Evolutionary conservation across 2,113 vertebrate genomes (phyloP), one percentile per base, ranked within the genome.

Genomic region (Lepus europaeus): DNA sequence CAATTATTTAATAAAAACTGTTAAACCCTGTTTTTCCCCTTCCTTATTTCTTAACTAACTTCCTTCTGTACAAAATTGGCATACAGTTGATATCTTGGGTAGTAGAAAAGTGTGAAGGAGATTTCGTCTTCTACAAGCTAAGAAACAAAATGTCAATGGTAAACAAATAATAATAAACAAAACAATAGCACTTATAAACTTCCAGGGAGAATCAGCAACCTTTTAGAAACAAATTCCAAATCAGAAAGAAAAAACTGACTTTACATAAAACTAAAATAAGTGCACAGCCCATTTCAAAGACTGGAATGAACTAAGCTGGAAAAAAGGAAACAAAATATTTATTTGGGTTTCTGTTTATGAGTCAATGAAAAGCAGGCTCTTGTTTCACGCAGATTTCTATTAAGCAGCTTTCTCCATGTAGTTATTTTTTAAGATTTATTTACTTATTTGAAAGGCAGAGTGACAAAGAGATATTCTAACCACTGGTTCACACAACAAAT

Each of bases 311-410:
- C 53, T 77, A 31, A 85, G 33, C 85, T 90, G 31, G 22, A 82
- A 49, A 17, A 33, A 90, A 79, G 12, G 11, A 89, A 69, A 84
- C 16, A 74, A 45, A 53, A 87, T 23, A 68, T 27, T 80, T 8
- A 81, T 49, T 22, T 79, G 17, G 49, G 25, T 86, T 92, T 86
- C 78, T 85, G 13, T 74, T 91, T 70, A 86, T 29, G 10, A 33
- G 27, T 59, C 64, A 89, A 89, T 66, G 80, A 82, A 93, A 89
- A 82, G 39, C 8, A 72, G 39, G 9, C 63, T 89, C 36, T 64
- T 53, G 11, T 82, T 93, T 81, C 81, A 39, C 84, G 45, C 93
- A 72, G 25, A 61, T 39, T 78, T 89, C 10, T 61, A n/a, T 78
- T 73, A 74, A 56, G 9, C 31, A 94, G n/a, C 36, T 59, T 76